These are phyloP conservation scores for Microcebus griseorufus DNA, from an alignment of 2,113 vertebrate genomes.

Conservation along the genomic window DNA sequence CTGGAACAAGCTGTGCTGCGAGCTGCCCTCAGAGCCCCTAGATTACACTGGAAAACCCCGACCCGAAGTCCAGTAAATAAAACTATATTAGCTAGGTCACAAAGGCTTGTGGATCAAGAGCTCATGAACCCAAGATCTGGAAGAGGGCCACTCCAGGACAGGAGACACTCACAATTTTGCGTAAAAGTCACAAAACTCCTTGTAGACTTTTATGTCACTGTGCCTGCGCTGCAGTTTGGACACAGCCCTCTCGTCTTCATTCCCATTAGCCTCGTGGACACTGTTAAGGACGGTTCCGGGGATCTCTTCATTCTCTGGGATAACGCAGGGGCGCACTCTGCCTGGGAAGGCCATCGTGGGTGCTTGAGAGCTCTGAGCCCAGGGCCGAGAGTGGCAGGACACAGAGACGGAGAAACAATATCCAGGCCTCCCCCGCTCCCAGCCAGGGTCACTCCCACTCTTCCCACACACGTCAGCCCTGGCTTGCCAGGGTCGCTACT, in stretches of 20 bases:
- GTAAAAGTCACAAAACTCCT: slow-evolving; percentile 99
- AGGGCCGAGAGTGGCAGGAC: slow-evolving; percentile 43
- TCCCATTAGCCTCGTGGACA: slow-evolving; percentile 75
- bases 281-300: slow-evolving; percentile 72
- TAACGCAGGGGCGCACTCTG: slow-evolving; percentile 80
- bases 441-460: slow-evolving; percentile 73
- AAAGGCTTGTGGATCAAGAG: background rate
- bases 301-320: slow-evolving; percentile 91
- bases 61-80: background rate
- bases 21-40: background rate
- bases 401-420: slow-evolving; percentile 51
- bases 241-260: slow-evolving; percentile 90
- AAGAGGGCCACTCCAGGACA: background rate
- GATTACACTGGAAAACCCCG: background rate
- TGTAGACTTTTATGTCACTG: slow-evolving; percentile 97
- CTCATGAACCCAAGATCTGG: background rate
- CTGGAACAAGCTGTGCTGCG: background rate
- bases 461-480: slow-evolving; percentile 76
- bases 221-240: slow-evolving; percentile 94
- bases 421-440: slow-evolving; percentile 74
- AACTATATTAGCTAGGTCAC: background rate
- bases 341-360: slow-evolving; percentile 86
- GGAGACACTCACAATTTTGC: slow-evolving; percentile 94
- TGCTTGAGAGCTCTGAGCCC: background rate
- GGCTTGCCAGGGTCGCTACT: slow-evolving; percentile 69